Base-by-base conservation (phyloP, 2,888 invertebrate genomes). In the Brachypalpus laphriformis region DNA sequence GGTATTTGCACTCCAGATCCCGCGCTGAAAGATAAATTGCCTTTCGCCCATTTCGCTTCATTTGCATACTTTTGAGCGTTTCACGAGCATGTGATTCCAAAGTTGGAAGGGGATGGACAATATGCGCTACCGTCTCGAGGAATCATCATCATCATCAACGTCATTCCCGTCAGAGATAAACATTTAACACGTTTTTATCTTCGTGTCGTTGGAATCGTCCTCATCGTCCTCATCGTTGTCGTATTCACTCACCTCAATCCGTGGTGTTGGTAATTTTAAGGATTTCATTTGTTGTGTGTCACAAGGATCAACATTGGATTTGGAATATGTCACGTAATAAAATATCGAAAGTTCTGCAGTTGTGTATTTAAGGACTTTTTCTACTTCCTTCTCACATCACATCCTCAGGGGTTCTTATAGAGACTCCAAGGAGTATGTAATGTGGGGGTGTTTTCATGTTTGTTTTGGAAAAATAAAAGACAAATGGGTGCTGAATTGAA, bases 141-240 rank as follows among this genome's bases (percentile, higher is more conserved):
- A 66, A 59, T 54, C 77, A 45, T 74, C 83, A 59, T 75, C 75
- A 78, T 81, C 81, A 83, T 78, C 83, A 81, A 85, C 70, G 85
- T 85, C 85, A 81, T 66, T 81, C 75, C 59, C 65, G 65, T 81
- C 66, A 59, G 75, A 90, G 90, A 90, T 90, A 90, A 91, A 89
- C 90, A 90, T 90, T 90, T 91, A 91, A 89, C 91, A 91, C 89
- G 90, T 90, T 90, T 89, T 89, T 90, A 86, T 74, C 75, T 77
- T 42, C 34, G 42, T 34, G 34, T 34, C 34, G 8, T 34, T 61
- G 22, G 51, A 25, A 57, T 82, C 37, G 57, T 71, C 61, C n/a
- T 57, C 42, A 7, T 9, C 34, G 0, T 34, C 34, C 8, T 34
- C 9, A 1, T 22, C 37, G 22, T 28, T 25, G 20, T 59, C 57